Evolutionary conservation across 2,113 vertebrate species (phyloP).

Genomic region (Cervus canadensis): DNA sequence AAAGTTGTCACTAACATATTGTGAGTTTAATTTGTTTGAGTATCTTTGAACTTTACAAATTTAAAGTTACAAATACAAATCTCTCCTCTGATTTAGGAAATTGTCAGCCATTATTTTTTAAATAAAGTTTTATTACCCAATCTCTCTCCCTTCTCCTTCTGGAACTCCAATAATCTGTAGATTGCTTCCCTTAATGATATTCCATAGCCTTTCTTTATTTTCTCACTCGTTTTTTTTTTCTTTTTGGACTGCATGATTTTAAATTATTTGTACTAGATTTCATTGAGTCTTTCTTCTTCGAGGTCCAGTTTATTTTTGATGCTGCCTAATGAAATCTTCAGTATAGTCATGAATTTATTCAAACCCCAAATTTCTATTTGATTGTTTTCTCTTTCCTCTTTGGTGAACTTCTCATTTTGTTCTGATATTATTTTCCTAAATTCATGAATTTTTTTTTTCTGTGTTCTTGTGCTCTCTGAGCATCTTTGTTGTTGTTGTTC

Average conservation of each 20-base stretch:
- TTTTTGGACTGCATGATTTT: not conserved
- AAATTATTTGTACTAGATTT: not conserved
- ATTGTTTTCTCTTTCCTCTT: not conserved
- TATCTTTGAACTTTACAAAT: not conserved
- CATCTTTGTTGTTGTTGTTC: not conserved
- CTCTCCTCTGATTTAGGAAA: not conserved
- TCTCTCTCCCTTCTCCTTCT: not conserved
- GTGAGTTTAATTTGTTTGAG: not conserved
- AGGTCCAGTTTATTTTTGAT: not conserved
- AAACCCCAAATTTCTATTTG: not conserved
- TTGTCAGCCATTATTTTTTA: not conserved
- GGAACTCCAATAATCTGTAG: not conserved
- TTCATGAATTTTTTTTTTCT: not conserved
- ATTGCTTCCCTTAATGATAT: not conserved
- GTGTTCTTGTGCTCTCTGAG: not conserved
- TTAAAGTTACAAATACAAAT: not conserved
- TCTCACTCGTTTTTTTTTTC: not conserved
- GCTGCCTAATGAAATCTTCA: not conserved
- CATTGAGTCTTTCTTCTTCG: not conserved
- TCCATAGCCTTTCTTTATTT: not conserved
- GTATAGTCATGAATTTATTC: not conserved
- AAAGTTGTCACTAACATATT: not conserved
- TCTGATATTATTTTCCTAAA: not conserved
- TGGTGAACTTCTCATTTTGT: not conserved
- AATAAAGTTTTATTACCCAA: not conserved